A percentile compares a stretch with the other conserved stretches of the same genome.
Conservation (phyloP, 2,113 vertebrate species). For the Aldabrachelys gigantea region DNA sequence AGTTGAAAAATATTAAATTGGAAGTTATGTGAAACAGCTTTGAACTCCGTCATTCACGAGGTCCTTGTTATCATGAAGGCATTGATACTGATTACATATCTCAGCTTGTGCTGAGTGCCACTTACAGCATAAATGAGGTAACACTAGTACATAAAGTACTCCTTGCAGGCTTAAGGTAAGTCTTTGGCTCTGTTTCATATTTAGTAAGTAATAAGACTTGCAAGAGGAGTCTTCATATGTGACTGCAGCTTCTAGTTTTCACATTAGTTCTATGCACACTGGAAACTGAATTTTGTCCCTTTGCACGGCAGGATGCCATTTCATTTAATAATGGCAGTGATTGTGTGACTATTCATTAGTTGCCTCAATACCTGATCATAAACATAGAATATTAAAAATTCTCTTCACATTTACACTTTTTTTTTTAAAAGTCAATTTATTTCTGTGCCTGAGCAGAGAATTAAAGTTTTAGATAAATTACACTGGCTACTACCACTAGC, state of each 20-base stretch:
- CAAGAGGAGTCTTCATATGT: neutral
- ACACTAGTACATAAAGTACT: neutral
- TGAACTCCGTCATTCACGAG: neutral
- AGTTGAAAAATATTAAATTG: neutral
- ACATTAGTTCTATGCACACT: neutral
- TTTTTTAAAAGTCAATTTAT: slow-evolving; percentile 59
- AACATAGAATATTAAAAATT: slow-evolving; percentile 66
- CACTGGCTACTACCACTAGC: slow-evolving; percentile 15
- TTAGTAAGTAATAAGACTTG: neutral
- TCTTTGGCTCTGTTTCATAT: neutral
- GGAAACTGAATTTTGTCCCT: neutral
- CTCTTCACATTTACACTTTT: slow-evolving; percentile 52
- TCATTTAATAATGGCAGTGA: slow-evolving; percentile 25
- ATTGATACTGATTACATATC: neutral
- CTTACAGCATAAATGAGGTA: neutral
- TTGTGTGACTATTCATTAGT: slow-evolving; percentile 21
- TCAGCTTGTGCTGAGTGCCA: neutral
- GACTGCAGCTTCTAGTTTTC: neutral
- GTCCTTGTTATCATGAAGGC: neutral
- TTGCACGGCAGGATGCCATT: neutral
- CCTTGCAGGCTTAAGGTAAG: neutral
- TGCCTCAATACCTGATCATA: slow-evolving; percentile 60
- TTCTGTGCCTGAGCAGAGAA: slow-evolving; percentile 43
- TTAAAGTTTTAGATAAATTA: slow-evolving; percentile 74
- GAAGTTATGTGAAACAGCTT: neutral